Base-by-base conservation (phyloP, 2,113 vertebrate genomes). In the Pelusios castaneus region DNA sequence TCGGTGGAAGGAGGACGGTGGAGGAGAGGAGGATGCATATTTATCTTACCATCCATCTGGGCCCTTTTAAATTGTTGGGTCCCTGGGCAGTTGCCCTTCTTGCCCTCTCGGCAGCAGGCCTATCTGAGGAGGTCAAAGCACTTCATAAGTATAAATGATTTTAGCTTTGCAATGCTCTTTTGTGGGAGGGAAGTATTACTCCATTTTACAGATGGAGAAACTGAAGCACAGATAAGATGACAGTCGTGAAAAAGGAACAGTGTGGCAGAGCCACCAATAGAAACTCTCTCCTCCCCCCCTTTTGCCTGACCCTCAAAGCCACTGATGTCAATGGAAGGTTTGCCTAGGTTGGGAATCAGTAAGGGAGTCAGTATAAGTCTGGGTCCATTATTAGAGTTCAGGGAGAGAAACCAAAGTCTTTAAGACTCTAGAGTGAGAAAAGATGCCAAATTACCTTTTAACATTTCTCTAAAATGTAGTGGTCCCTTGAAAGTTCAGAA, bases 381-480 rank as follows among this genome's bases (percentile, higher is more conserved):
- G 31, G 31, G 31, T 63, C 29, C 16, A 27, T 58, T 58, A 8
- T 63, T 34, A 63, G 60, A 63, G 29, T 34, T 63, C 12, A 4
- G 31, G 60, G 31, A 63, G 6, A 6, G 17, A 63, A 63, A 13
- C 13, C 12, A 14, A 60, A 60, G 27, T 63, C 60, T 63, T 63
- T 17, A 63, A 29, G 58, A 60, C 29, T 85, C 76, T 85, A 84
- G 24, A 55, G 24, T 76, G 25, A 31, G 41, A 81, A 38, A 4
- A 90, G 45, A 80, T 77, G 8, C 12, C 47, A 88, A 91, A 80
- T 78, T 17, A 77, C 10, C 29, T 75, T 58, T 51, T 21, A 25
- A 1, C 51, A 1, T 49, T 85, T 0, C 0, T 91, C 90, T 85
- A 13, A 82, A 47, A 24, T 78, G 19, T 0, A 1, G 9, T 0